Evolutionary conservation across 2,888 invertebrate genomes (phyloP), one percentile per base, ranked within the genome.

Genomic region (Leucoma salicis): DNA sequence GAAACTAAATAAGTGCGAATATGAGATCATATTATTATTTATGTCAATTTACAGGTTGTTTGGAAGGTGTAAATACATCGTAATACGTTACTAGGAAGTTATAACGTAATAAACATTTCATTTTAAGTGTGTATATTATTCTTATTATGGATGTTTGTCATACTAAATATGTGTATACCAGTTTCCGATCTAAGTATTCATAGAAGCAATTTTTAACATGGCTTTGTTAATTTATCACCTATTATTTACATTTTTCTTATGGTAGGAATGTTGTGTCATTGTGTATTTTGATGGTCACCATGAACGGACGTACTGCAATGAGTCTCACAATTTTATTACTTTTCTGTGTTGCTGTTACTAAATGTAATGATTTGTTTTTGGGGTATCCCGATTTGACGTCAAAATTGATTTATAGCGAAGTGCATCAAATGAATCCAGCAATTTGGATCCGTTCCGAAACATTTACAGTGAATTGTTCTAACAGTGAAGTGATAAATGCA

Each of bases 381-480:
- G 83, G 84, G 0, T 85, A 76, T 44, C 76, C 78, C 0, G 84
- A 82, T 52, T n/a, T 59, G 5, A 54, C 69, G 0, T 75, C 85
- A 0, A 79, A 74, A 44, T 43, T 83, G 37, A 78, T 87, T 4
- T 86, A 82, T 49, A 79, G 70, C 38, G 76, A 78, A 52, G 74
- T 83, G 1, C 80, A 84, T 38, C 78, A 85, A 56, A 78, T 80
- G 24, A 78, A 78, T 45, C 84, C 83, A 0, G 82, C 84, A 0
- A 47, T 80, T 32, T 85, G 84, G 84, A 54, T 74, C 1, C 61
- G 81, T 31, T 70, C 75, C 3, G 78, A 82, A 0, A 69, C 60
- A 0, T 60, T 85, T 6, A 78, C 73, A 0, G 79, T 85, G 27
- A 80, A 78, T 39, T 77, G 74, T 66, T 69, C 82, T 0, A 51